Evolutionary conservation across 2,888 invertebrate genomes (phyloP).

Genomic region (Desoria tigrina): DNA sequence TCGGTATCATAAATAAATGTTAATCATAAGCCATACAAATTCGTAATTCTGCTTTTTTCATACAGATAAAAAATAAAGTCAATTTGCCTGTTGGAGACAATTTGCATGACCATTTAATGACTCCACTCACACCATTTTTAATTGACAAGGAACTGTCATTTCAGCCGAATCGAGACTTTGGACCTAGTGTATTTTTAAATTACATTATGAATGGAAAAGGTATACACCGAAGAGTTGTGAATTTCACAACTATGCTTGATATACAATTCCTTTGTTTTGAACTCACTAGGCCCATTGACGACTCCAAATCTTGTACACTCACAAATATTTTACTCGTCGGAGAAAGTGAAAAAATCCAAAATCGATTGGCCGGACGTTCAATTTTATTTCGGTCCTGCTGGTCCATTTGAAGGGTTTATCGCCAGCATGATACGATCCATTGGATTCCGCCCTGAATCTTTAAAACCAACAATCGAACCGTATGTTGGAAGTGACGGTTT

Average conservation of each 20-base stretch:
- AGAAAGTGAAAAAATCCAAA: background rate
- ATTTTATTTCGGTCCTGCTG: slow-evolving; percentile 12
- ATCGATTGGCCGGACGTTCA: slow-evolving; percentile 25
- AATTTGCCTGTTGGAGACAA: slow-evolving; percentile 3
- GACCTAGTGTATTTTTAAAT: background rate
- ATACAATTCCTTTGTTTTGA: background rate
- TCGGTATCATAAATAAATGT: too few species aligned
- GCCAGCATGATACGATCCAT: background rate
- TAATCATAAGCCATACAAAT: too few species aligned
- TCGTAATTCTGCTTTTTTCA: too few species aligned
- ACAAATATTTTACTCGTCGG: slow-evolving; percentile 10
- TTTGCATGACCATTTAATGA: slow-evolving; percentile 24
- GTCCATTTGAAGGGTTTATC: background rate
- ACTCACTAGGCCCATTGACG: slow-evolving; percentile 6
- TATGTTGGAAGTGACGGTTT: slow-evolving; percentile 5
- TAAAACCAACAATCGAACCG: background rate
- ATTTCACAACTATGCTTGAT: background rate
- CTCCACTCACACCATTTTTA: slow-evolving; percentile 7
- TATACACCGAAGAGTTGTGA: background rate
- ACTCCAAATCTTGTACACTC: slow-evolving; percentile 13
- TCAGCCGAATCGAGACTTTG: slow-evolving; percentile 18
- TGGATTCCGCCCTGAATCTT: background rate
- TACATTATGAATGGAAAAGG: slow-evolving; percentile 21
- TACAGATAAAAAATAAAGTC: slow-evolving; percentile 30
- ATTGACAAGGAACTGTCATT: slow-evolving; percentile 10